Conservation (phyloP, 1,140 invertebrate species). For the Dendroctonus valens region DNA sequence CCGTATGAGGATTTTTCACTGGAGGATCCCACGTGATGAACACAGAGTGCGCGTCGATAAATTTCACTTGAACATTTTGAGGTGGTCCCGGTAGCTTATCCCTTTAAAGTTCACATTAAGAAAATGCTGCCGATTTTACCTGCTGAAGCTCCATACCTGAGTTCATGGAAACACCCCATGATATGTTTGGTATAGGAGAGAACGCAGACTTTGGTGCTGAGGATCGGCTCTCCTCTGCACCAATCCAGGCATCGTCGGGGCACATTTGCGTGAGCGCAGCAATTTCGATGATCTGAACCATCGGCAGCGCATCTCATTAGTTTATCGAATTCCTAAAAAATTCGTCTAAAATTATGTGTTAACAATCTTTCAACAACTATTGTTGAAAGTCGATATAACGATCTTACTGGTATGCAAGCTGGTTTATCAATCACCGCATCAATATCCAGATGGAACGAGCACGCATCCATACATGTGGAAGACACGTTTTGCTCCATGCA, state of each 20-base stretch:
- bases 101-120: conserved; percentile 40
- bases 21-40: conserved; percentile 73
- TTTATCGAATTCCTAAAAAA: conserved; percentile 71
- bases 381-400: background rate
- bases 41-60: conserved; percentile 60
- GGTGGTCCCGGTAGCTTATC: conserved; percentile 78
- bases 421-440: conserved; percentile 74
- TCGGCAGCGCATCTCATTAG: conserved; percentile 82
- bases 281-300: conserved; percentile 74
- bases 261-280: conserved; percentile 72
- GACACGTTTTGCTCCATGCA: conserved; percentile 75
- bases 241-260: conserved; percentile 73
- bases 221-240: conserved; percentile 65
- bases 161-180: conserved; percentile 76
- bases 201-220: conserved; percentile 65
- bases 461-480: conserved; percentile 71
- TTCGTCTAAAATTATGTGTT: background rate
- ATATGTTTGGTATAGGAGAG: conserved; percentile 71
- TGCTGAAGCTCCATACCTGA: conserved; percentile 44
- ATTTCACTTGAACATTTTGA: conserved; percentile 63
- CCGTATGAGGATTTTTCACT: conserved; percentile 74
- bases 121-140: background rate
- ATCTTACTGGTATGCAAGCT: conserved; percentile 60
- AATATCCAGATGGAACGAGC: conserved; percentile 77
- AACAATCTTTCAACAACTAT: background rate